phyloP scores from a whole-genome alignment of 2,888 invertebrate genomes.

The Hydrotaea cyrtoneurina region DNA sequence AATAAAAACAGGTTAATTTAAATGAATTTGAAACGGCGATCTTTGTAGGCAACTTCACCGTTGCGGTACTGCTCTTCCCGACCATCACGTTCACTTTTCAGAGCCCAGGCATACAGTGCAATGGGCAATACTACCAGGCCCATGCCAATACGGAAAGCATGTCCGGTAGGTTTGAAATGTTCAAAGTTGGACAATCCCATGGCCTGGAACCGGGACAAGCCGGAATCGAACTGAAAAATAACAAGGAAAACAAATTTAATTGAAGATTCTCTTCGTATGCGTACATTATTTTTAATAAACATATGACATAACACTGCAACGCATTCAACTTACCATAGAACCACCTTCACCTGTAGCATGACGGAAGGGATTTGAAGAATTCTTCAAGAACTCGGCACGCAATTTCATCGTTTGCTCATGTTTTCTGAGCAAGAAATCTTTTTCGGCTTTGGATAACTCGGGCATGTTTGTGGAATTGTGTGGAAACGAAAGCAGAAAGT shows the following conservation, averaged over 20 bases:
- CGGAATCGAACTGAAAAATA: constrained; percentile 89
- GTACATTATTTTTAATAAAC: constrained; percentile 16
- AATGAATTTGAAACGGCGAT: constrained; percentile 86
- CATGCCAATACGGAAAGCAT: constrained; percentile 82
- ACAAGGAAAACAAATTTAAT: constrained; percentile 53
- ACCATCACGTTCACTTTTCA: constrained; percentile 82
- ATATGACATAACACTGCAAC: constrained; percentile 78
- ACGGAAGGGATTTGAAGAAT: constrained; percentile 86
- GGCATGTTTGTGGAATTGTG: constrained; percentile 54
- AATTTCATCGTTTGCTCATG: constrained; percentile 77
- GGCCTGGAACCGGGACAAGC: constrained; percentile 87
- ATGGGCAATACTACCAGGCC: constrained; percentile 83
- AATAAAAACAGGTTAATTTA: constrained; percentile 78
- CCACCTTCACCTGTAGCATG: constrained; percentile 86
- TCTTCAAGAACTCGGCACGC: constrained; percentile 87
- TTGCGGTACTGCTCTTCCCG: constrained; percentile 84
- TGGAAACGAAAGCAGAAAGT: no score
- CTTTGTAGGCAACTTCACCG: constrained; percentile 89
- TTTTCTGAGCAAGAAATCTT: constrained; percentile 74
- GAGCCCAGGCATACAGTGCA: constrained; percentile 81
- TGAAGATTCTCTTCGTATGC: constrained; percentile 9
- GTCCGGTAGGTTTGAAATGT: constrained; percentile 85
- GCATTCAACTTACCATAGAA: constrained; percentile 84
- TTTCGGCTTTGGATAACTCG: constrained; percentile 73
- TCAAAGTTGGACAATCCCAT: constrained; percentile 86